Evolutionary conservation across 2,113 vertebrate species (phyloP).

Genomic region (Megaleporinus macrocephalus): DNA sequence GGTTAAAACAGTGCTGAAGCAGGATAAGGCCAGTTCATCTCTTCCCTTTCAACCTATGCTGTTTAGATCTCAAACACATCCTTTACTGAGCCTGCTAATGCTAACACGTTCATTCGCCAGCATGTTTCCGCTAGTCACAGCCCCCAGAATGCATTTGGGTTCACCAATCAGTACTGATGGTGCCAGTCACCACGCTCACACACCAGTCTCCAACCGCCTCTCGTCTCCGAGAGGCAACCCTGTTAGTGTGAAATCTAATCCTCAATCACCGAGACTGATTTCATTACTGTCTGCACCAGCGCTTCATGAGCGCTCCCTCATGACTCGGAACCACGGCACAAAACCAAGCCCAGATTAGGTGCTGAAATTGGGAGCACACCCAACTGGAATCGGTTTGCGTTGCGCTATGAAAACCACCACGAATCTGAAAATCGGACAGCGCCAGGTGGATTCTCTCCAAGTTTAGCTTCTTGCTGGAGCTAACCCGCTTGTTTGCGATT

Average conservation of each 20-base stretch:
- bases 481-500: background rate
- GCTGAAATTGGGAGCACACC: conserved; percentile 55
- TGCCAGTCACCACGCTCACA: conserved; percentile 22
- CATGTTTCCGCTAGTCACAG: conserved; percentile 7
- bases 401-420: conserved; percentile 44
- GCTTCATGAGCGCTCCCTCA: conserved; percentile 62
- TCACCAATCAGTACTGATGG: conserved; percentile 61
- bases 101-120: background rate
- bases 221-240: conserved; percentile 54
- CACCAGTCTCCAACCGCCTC: conserved; percentile 33
- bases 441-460: conserved; percentile 51
- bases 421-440: conserved; percentile 48
- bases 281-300: conserved; percentile 62
- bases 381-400: conserved; percentile 54
- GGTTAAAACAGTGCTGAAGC: background rate
- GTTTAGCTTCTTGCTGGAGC: background rate
- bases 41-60: background rate
- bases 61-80: conserved; percentile 10
- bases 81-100: background rate
- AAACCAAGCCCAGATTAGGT: conserved; percentile 60
- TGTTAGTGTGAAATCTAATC: conserved; percentile 69
- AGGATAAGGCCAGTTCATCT: background rate
- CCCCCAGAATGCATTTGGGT: conserved; percentile 34
- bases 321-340: conserved; percentile 49
- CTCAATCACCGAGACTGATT: conserved; percentile 70